phyloP scores from a whole-genome alignment of 2,888 invertebrate species.

The Camptogramma bilineatum region DNA sequence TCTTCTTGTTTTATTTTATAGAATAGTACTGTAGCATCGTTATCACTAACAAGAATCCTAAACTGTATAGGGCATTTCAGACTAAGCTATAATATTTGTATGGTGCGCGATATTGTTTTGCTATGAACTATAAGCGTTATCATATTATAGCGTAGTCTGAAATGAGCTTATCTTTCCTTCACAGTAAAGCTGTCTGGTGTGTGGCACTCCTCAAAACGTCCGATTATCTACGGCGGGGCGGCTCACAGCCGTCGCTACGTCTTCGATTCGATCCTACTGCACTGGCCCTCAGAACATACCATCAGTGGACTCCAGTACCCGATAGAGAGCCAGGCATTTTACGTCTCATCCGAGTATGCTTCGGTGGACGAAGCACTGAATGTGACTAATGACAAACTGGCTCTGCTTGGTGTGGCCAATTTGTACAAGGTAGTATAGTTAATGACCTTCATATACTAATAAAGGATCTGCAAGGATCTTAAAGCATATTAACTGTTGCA shows the following conservation, averaged over 20 bases:
- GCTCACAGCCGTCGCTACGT: slow-evolving; percentile 68
- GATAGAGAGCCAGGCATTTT: slow-evolving; percentile 65
- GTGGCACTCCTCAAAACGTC: slow-evolving; percentile 57
- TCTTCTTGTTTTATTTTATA: too few species aligned
- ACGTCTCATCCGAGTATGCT: slow-evolving; percentile 66
- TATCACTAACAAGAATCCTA: too few species aligned
- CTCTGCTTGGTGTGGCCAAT: slow-evolving; percentile 65
- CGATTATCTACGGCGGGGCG: slow-evolving; percentile 68
- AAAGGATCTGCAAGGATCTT: too few species aligned
- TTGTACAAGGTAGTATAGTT: slow-evolving; percentile 60
- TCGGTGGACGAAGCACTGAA: slow-evolving; percentile 55
- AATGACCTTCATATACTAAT: too few species aligned
- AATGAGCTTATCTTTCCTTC: slow-evolving; percentile 23
- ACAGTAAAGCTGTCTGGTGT: slow-evolving; percentile 61
- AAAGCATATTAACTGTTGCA: too few species aligned
- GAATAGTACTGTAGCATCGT: too few species aligned
- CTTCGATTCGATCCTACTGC: slow-evolving; percentile 66
- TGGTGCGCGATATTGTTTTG: too few species aligned
- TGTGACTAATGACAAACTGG: slow-evolving; percentile 58
- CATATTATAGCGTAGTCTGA: too few species aligned
- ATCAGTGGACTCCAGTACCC: slow-evolving; percentile 63
- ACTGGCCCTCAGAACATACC: slow-evolving; percentile 71
- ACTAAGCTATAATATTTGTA: too few species aligned
- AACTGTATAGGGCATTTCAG: too few species aligned
- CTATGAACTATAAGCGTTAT: too few species aligned